Evolutionary conservation across 2,113 vertebrate species (phyloP).

Genomic region (Xyliphius kryptos): DNA sequence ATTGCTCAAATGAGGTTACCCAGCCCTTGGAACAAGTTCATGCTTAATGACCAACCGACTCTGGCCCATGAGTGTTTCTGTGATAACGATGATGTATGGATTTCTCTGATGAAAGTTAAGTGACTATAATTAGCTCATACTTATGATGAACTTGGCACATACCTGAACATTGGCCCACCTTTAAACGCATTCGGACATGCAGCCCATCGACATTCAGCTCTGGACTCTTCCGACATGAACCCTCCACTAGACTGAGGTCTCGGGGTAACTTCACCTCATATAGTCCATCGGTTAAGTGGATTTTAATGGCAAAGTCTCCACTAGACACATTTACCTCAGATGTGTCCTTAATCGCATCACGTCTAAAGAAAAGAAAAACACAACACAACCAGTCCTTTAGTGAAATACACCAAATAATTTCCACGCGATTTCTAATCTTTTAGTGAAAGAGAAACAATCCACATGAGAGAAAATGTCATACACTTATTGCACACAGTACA

Average conservation of each 20-base stretch:
- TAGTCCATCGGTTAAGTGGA: slow-evolving; percentile 51
- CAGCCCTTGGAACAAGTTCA: slow-evolving; percentile 3
- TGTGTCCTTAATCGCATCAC: slow-evolving; percentile 50
- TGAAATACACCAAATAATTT: too few relatives aligned
- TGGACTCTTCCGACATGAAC: slow-evolving; percentile 65
- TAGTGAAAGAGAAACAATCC: too few relatives aligned
- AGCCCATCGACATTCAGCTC: slow-evolving; percentile 63
- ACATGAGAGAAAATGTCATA: too few relatives aligned
- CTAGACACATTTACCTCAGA: slow-evolving; percentile 61
- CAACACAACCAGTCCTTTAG: too few relatives aligned
- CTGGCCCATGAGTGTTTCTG: slow-evolving; percentile 2
- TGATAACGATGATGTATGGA: neutral
- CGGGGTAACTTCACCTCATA: slow-evolving; percentile 59
- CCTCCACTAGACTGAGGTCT: slow-evolving; percentile 69
- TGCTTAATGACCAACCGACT: slow-evolving; percentile 28
- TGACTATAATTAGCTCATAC: neutral
- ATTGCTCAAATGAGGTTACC: slow-evolving; percentile 32
- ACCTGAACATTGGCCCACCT: slow-evolving; percentile 41
- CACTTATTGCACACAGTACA: too few relatives aligned
- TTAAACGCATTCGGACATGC: slow-evolving; percentile 71
- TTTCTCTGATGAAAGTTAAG: too few relatives aligned
- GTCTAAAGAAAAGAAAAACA: slow-evolving; percentile 42
- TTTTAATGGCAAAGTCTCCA: slow-evolving; percentile 52
- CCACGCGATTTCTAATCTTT: too few relatives aligned
- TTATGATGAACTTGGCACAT: slow-evolving; percentile 46